phyloP scores from a whole-genome alignment of 2,888 invertebrate genomes.

The Megaustenia siamemsis region DNA sequence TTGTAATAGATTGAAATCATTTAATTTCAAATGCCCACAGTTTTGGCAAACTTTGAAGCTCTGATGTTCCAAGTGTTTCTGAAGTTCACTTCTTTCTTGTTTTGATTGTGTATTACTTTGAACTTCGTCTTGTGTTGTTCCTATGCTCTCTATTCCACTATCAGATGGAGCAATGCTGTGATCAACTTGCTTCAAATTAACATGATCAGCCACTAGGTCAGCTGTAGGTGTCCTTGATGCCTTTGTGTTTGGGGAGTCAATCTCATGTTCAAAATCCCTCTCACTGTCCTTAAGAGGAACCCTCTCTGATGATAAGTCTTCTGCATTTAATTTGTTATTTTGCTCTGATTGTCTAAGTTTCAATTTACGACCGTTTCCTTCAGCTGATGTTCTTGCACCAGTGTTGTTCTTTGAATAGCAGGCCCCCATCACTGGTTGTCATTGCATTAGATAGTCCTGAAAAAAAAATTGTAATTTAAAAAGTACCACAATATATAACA shows the following conservation, averaged over 20 bases:
- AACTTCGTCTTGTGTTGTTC: conserved; percentile 53
- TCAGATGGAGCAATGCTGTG: conserved; percentile 66
- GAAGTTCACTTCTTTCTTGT: not conserved
- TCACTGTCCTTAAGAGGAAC: not conserved
- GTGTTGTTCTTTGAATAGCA: conserved; percentile 37
- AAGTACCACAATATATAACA: no score
- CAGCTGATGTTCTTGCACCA: conserved; percentile 1
- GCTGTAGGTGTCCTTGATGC: not conserved
- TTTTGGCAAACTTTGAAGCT: conserved; percentile 52
- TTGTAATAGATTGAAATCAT: conserved; percentile 21
- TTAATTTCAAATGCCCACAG: conserved; percentile 53
- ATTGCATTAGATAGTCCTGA: not conserved
- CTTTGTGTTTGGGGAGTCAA: not conserved
- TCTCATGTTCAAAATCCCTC: not conserved
- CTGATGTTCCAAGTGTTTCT: conserved; percentile 29
- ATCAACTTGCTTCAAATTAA: conserved; percentile 26
- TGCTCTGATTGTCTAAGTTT: not conserved
- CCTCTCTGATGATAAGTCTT: conserved; percentile 27
- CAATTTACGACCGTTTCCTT: not conserved
- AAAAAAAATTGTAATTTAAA: not conserved
- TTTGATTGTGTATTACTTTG: not conserved
- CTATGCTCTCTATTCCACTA: conserved; percentile 68
- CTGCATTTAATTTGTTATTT: not conserved
- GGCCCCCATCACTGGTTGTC: conserved; percentile 27
- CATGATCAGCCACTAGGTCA: not conserved